phyloP scores from a whole-genome alignment of 2,113 vertebrate genomes.

The Varanus salvator region DNA sequence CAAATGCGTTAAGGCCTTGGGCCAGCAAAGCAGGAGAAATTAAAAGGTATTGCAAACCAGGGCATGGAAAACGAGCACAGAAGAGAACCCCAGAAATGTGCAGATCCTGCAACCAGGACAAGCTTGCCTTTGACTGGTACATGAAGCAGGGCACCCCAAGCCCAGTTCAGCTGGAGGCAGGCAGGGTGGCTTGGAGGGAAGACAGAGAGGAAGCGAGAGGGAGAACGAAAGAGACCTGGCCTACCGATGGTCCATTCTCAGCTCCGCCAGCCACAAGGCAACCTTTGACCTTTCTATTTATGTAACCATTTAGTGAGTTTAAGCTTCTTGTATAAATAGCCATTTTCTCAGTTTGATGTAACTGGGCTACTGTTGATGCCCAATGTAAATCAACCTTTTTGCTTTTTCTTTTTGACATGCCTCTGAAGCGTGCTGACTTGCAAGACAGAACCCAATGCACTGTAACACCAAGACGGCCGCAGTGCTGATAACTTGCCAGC shows the following conservation, averaged over 20 bases:
- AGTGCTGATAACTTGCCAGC: too few relatives aligned
- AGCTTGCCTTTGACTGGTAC: conserved; percentile 73
- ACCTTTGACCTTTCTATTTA: conserved; percentile 87
- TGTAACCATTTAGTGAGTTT: conserved; percentile 81
- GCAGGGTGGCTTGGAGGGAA: not conserved
- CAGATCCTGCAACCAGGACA: conserved; percentile 61
- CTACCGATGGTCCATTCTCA: conserved; percentile 76
- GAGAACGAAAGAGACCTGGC: conserved; percentile 59
- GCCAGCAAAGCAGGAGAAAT: not conserved
- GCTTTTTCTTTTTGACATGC: conserved; percentile 6
- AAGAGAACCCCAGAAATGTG: not conserved
- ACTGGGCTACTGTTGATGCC: conserved; percentile 78
- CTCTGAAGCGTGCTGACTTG: conserved; percentile 15
- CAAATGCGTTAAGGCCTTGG: conserved; percentile 4
- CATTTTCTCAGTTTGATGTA: conserved; percentile 74
- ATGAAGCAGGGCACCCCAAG: conserved; percentile 49
- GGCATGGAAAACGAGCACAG: not conserved
- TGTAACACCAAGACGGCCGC: not conserved
- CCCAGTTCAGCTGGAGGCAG: conserved; percentile 36
- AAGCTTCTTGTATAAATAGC: conserved; percentile 79
- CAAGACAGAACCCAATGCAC: not conserved
- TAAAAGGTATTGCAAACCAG: conserved; percentile 48
- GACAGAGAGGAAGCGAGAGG: too few relatives aligned
- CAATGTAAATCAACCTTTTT: conserved; percentile 48
- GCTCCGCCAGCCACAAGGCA: conserved; percentile 72